These are phyloP conservation scores for Peromyscus aztecus DNA, from an alignment of 2,797 vertebrate genomes.

Conservation along the genomic window DNA sequence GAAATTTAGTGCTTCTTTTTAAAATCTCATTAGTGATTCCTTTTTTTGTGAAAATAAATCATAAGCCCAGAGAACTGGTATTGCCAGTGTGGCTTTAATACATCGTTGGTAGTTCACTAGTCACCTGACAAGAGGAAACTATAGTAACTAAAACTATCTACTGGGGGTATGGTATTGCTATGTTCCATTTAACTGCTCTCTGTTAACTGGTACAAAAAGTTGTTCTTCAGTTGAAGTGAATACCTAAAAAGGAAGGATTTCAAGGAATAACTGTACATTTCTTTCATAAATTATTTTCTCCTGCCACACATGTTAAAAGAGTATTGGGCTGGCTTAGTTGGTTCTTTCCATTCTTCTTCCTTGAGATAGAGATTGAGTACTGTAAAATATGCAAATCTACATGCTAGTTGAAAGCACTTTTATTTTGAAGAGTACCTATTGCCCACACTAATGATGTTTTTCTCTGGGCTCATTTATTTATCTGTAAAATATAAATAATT, in stretches of 20 bases:
- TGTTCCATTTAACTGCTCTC: constrained; percentile 58
- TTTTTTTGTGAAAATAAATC: constrained; percentile 73
- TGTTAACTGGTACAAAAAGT: constrained; percentile 55
- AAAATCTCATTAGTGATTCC: constrained; percentile 29
- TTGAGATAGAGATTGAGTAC: constrained; percentile 27
- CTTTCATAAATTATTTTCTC: constrained; percentile 64
- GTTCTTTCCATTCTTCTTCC: not conserved
- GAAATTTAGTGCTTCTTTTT: constrained; percentile 60
- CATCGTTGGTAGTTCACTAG: constrained; percentile 58
- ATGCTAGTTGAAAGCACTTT: constrained; percentile 52
- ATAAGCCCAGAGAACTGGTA: constrained; percentile 47
- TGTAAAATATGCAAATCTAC: constrained; percentile 61
- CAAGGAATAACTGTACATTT: constrained; percentile 49
- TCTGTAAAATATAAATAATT: constrained; percentile 53
- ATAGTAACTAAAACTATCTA: constrained; percentile 50
- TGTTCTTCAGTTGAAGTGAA: constrained; percentile 50
- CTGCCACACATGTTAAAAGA: constrained; percentile 35
- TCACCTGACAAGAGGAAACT: constrained; percentile 58
- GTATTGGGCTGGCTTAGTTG: not conserved
- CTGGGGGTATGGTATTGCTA: not conserved
- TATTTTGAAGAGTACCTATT: constrained; percentile 36
- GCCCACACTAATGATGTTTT: not conserved
- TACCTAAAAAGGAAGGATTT: constrained; percentile 60
- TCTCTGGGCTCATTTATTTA: constrained; percentile 30
- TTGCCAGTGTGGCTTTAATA: constrained; percentile 54